Percentiles rank a stretch among this genome's conserved stretches.
These are phyloP conservation scores for Acanthopagrus latus DNA, from an alignment of 2,797 vertebrate genomes.

Conservation along the genomic window DNA sequence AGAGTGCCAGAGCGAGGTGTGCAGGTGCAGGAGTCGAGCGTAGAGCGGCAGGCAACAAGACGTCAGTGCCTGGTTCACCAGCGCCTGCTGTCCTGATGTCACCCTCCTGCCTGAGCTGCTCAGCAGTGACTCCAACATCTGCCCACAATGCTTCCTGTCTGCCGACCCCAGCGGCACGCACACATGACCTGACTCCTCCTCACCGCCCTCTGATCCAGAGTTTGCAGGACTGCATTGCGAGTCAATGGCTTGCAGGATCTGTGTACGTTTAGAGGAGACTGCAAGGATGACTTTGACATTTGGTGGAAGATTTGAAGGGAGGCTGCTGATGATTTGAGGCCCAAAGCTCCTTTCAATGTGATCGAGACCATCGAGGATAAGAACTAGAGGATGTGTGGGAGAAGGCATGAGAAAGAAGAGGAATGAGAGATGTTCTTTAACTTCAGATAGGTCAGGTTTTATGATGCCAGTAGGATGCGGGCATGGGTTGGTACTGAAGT, in stretches of 20 bases:
- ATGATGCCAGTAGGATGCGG: not conserved
- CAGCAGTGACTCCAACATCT: slow-evolving; percentile 79
- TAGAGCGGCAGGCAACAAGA: slow-evolving; percentile 82
- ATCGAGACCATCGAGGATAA: slow-evolving; percentile 85
- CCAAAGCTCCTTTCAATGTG: slow-evolving; percentile 61
- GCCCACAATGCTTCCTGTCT: slow-evolving; percentile 77
- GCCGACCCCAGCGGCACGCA: slow-evolving; percentile 69
- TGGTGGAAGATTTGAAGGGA: slow-evolving; percentile 80
- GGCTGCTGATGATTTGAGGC: slow-evolving; percentile 66
- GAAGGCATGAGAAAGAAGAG: slow-evolving; percentile 78
- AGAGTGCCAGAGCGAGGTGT: slow-evolving; percentile 83
- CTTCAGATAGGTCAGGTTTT: slow-evolving; percentile 56
- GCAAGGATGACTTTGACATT: slow-evolving; percentile 83
- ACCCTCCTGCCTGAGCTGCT: slow-evolving; percentile 79
- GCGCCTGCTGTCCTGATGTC: slow-evolving; percentile 87
- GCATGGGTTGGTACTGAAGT: not conserved
- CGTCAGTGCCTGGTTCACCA: slow-evolving; percentile 84
- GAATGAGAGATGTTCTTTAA: slow-evolving; percentile 70
- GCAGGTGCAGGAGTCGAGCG: slow-evolving; percentile 79
- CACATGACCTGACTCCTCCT: slow-evolving; percentile 27
- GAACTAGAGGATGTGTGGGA: slow-evolving; percentile 71
- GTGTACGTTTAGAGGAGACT: slow-evolving; percentile 62
- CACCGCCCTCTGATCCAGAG: not conserved
- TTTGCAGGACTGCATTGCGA: slow-evolving; percentile 28
- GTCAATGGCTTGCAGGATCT: slow-evolving; percentile 66